Conservation (phyloP, 2,797 vertebrate genomes). For the Sphenodon punctatus region DNA sequence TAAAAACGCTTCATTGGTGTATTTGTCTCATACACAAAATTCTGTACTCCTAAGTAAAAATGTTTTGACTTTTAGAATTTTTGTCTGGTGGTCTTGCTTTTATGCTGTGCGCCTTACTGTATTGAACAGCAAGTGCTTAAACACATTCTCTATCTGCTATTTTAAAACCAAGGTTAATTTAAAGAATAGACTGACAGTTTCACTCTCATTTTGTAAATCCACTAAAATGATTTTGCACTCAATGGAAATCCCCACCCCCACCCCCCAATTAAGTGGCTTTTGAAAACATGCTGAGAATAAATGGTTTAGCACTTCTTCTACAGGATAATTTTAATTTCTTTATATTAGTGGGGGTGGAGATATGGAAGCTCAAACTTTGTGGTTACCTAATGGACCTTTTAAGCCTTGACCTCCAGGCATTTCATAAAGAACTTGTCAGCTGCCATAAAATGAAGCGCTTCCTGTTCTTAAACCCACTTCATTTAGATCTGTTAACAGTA, state of each 20-base stretch:
- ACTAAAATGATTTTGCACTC: slow-evolving; percentile 42
- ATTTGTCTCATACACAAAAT: slow-evolving; percentile 32
- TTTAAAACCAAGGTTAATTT: neutral
- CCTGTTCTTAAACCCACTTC: no score
- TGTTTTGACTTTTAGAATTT: slow-evolving; percentile 22
- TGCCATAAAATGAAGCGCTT: no score
- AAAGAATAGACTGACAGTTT: neutral
- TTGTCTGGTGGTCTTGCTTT: slow-evolving; percentile 13
- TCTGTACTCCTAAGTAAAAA: slow-evolving; percentile 59
- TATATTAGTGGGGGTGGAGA: fast-evolving
- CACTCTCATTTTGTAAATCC: slow-evolving; percentile 22
- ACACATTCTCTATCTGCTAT: neutral
- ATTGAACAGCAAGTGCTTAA: neutral
- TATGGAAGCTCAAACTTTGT: no score
- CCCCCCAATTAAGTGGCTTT: slow-evolving; percentile 59
- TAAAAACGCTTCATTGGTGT: slow-evolving; percentile 53
- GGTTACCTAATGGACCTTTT: no score
- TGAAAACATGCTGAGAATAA: neutral
- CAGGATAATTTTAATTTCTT: neutral
- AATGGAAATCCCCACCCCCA: slow-evolving; percentile 50
- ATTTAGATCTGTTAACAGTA: no score
- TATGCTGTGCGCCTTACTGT: neutral
- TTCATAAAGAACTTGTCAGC: no score
- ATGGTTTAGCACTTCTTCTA: neutral
- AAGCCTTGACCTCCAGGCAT: no score